These are phyloP conservation scores for Threskiornis aethiopicus DNA, from an alignment of 2,797 vertebrate genomes.

Conservation along the genomic window DNA sequence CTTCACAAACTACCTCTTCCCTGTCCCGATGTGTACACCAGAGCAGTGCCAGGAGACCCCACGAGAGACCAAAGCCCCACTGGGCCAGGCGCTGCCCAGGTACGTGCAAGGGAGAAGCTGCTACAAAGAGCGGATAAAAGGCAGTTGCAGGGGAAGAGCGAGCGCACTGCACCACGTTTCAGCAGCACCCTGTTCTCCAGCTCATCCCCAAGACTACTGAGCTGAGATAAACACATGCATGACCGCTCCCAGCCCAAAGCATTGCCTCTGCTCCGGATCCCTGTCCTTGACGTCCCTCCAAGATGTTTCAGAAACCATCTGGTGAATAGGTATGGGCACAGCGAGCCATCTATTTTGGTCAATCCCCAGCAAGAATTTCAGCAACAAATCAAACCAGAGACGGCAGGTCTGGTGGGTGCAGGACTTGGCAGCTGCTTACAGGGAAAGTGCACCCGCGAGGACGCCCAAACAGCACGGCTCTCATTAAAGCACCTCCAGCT, in stretches of 20 bases:
- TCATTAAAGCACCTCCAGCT: background rate
- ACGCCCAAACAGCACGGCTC: background rate
- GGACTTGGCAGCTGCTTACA: background rate
- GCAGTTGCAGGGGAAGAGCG: background rate
- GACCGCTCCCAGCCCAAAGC: background rate
- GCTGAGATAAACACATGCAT: rapidly evolving
- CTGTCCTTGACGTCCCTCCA: background rate
- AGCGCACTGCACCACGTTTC: rapidly evolving
- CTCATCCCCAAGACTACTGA: rapidly evolving
- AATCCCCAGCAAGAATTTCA: background rate
- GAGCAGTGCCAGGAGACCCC: background rate
- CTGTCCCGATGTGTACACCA: rapidly evolving
- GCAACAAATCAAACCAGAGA: background rate
- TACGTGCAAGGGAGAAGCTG: background rate
- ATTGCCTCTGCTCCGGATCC: rapidly evolving
- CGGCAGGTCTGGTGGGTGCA: background rate
- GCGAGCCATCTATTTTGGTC: rapidly evolving
- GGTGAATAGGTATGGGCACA: rapidly evolving
- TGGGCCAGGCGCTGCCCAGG: background rate
- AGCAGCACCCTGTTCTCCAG: background rate
- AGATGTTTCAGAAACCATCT: background rate
- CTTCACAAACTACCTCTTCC: background rate
- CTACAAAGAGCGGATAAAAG: background rate
- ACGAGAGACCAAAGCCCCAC: background rate
- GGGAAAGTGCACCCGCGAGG: background rate